Conservation (phyloP, 2,888 invertebrate species). For the Polia nebulosa region DNA sequence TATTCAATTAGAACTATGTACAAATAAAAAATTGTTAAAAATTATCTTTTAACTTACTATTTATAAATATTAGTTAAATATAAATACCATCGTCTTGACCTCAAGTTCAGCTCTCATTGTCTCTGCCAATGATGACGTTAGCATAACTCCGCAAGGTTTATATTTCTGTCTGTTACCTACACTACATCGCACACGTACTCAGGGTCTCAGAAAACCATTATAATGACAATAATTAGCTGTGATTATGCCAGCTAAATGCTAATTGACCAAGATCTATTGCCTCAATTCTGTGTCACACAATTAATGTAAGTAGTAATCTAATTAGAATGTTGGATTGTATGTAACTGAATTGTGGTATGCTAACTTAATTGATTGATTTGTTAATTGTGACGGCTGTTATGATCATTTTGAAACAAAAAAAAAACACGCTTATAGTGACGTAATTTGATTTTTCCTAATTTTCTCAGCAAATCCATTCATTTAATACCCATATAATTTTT, state of each 20-base stretch:
- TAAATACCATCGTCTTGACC: slow-evolving; percentile 34
- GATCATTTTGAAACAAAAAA: too few species aligned
- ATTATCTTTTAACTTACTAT: too few species aligned
- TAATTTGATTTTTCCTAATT: too few species aligned
- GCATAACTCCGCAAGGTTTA: slow-evolving; percentile 4
- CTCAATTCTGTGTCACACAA: slow-evolving; percentile 21
- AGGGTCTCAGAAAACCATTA: slow-evolving; percentile 26
- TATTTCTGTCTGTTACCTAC: slow-evolving; percentile 5
- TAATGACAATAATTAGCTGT: slow-evolving; percentile 35
- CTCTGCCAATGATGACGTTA: slow-evolving; percentile 14
- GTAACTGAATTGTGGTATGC: background rate
- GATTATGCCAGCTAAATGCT: slow-evolving; percentile 43
- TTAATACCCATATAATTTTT: too few species aligned
- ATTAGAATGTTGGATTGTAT: slow-evolving; percentile 23
- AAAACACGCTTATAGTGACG: too few species aligned
- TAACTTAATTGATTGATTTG: slow-evolving; percentile 20
- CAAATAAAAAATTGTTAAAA: too few species aligned
- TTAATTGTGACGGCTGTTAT: background rate
- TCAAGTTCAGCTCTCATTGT: slow-evolving; percentile 28
- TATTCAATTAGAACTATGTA: too few species aligned
- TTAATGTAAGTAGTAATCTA: slow-evolving; percentile 27
- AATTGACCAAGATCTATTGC: slow-evolving; percentile 37
- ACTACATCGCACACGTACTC: background rate
- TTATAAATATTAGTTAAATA: slow-evolving; percentile 1
- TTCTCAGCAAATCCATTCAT: too few species aligned